Base-by-base conservation (phyloP, 2,888 invertebrate species). In the Mythimna lalbum region DNA sequence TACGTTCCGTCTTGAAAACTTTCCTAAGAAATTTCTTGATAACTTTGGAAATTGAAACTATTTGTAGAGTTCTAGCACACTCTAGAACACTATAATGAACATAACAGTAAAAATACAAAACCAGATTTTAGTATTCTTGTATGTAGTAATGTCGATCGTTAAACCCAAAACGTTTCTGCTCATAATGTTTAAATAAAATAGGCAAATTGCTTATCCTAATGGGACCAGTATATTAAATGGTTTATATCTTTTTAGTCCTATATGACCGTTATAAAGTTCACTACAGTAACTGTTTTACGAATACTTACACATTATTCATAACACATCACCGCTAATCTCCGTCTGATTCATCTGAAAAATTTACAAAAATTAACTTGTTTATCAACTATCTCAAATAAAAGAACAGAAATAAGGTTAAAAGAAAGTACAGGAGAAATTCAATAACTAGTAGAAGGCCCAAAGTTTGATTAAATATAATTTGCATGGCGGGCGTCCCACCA, bases 391-490 rank as follows among this genome's bases (percentile, higher is more conserved):
- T 63, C 27, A 56, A 76, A 71, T 69, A 76, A 80, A 70, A 73
- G 0, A n/a, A 67, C 14, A 19, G 23, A n/a, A 31, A 73, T 36
- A 68, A 67, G 65, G 61, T 60, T 63, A n/a, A 63, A 76, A 83
- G 66, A 73, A 78, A 81, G 82, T 83, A 84, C 80, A 84, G 80
- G 85, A 89, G 88, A 90, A 92, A 87, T 89, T 82, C 88, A 92
- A 92, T 91, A 91, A 89, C 86, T 87, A 87, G 83, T 88, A n/a
- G 80, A 76, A 69, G 78, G 75, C 73, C 72, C 73, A 81, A 84
- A 85, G 83, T 86, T 94, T 93, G 94, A 94, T 95, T 93, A 93
- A 94, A 94, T 90, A 86, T 90, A 90, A 94, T 94, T 94, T 93
- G 91, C 94, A 93, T 94, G 90, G 77, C 71, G 90, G 89, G 87